Base-by-base conservation (phyloP, 2,888 invertebrate genomes). In the Erpobdella octoculata region DNA sequence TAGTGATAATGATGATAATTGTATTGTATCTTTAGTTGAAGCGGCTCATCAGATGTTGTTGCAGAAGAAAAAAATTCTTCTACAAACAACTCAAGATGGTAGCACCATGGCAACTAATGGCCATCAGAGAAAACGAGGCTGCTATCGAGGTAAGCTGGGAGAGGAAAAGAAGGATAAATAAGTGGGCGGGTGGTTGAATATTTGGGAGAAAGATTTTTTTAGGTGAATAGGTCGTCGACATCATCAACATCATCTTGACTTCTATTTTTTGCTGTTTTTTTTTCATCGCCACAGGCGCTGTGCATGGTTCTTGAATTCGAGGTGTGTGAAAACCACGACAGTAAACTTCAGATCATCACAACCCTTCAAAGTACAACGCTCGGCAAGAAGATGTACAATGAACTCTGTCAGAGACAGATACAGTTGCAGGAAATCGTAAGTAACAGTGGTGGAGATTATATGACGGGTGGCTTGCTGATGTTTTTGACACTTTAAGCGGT, bases 221-320 rank as follows among this genome's bases (percentile, higher is more conserved):
- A 28, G 33, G 33, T 61, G 33, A 18, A 61, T 61, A 28, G 61
- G 3, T 18, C 31, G 9, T 67, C 48, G 46, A 28, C 35, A 67
- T 28, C 2, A 36, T 67, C 21, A n/a, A 41, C 21, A 37, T 67
- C 46, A 67, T 67, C 46, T 4, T 9, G 0, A 28, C 4, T 8
- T 41, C 18, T 25, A 5, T 25, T 21, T n/a, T n/a, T n/a, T n/a
- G n/a, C n/a, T n/a, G n/a, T n/a, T n/a, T n/a, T n/a, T n/a, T n/a
- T n/a, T n/a, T n/a, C n/a, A n/a, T n/a, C n/a, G n/a, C n/a, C n/a
- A 41, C 77, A 89, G 82, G 88, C 88, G 0, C 84, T 91, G 70
- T 89, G 90, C 82, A 85, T 89, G 66, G 89, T 90, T 88, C 84
- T 91, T 74, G 91, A 91, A 82, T 88, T 89, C 88, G 88, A 90